These are phyloP conservation scores for Kryphioiulus occultus DNA, from an alignment of 2,888 invertebrate species.

Conservation along the genomic window DNA sequence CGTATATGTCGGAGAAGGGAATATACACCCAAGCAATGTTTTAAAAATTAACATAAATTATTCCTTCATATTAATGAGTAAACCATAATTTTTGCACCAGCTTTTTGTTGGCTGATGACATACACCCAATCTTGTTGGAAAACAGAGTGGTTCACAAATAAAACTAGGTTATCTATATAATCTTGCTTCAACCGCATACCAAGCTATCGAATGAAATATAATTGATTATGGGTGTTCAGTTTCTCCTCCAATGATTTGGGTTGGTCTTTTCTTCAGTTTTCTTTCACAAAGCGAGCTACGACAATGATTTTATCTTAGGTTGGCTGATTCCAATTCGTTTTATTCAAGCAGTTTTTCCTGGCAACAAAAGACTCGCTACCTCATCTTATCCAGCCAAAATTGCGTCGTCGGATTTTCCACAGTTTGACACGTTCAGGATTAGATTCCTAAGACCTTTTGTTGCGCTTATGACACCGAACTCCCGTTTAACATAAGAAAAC, in stretches of 20 bases:
- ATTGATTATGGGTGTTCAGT: neutral
- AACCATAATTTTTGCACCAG: no score
- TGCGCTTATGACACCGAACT: neutral
- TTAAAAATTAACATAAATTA: no score
- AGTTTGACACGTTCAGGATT: conserved; percentile 12
- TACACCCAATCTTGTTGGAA: neutral
- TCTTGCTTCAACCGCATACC: neutral
- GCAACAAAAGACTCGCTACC: neutral
- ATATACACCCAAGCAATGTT: no score
- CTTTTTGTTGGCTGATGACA: no score
- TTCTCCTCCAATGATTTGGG: neutral
- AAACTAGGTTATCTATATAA: neutral
- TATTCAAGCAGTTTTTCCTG: neutral
- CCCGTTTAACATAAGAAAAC: neutral
- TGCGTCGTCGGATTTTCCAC: conserved; percentile 4
- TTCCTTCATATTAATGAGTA: no score
- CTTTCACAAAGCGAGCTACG: neutral
- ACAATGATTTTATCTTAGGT: neutral
- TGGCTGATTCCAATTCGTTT: neutral
- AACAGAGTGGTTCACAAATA: neutral
- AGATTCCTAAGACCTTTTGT: conserved; percentile 22
- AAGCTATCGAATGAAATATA: neutral
- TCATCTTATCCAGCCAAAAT: neutral
- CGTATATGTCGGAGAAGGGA: no score
- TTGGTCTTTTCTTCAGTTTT: neutral